Percentiles rank a stretch among this genome's conserved stretches.
These are phyloP conservation scores for Odontesthes bonariensis DNA, from an alignment of 2,113 vertebrate genomes.

Conservation along the genomic window DNA sequence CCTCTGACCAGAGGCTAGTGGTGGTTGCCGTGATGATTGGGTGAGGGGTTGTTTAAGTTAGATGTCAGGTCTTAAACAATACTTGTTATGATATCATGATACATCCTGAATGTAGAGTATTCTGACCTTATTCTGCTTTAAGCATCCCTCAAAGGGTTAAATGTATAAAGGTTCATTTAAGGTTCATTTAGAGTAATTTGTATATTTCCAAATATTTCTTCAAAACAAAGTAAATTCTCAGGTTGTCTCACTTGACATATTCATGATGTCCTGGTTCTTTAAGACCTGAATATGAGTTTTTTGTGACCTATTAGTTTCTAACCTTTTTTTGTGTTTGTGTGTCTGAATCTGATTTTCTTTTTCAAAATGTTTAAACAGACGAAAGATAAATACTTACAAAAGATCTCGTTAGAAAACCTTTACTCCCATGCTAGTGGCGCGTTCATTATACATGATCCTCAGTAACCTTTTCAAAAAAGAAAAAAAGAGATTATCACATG, in stretches of 20 bases:
- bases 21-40: constrained; percentile 61
- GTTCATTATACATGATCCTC: too few species aligned
- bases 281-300: constrained; percentile 42
- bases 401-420: too few species aligned
- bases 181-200: too few species aligned
- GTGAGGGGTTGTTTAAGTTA: constrained; percentile 10
- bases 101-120: not conserved
- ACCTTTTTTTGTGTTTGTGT: not conserved
- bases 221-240: not conserved
- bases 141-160: too few species aligned
- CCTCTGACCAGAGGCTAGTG: constrained; percentile 65
- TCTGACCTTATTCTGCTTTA: not conserved
- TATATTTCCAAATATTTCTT: too few species aligned
- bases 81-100: not conserved
- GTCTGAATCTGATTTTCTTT: not conserved
- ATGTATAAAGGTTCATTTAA: too few species aligned
- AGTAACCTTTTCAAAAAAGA: too few species aligned
- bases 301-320: not conserved
- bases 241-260: not conserved
- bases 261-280: constrained; percentile 42
- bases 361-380: too few species aligned
- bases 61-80: constrained; percentile 60
- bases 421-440: too few species aligned
- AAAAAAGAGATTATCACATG: too few species aligned
- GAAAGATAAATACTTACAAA: not conserved